Conservation (phyloP, 2,888 invertebrate species). For the Calliopum simillimum region DNA sequence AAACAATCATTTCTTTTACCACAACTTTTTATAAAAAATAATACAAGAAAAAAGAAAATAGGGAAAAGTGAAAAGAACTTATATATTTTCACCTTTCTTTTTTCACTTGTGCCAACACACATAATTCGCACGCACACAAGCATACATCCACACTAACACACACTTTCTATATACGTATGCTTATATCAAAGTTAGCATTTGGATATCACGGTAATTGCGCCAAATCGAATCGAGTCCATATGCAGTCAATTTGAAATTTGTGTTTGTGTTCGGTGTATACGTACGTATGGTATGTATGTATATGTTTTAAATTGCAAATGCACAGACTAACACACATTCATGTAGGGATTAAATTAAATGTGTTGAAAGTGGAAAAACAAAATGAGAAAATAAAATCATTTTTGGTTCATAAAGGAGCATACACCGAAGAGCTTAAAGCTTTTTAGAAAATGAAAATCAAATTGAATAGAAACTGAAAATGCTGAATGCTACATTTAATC, state of each 20-base stretch:
- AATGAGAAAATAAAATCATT: conserved; percentile 26
- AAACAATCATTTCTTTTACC: too few species aligned
- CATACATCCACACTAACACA: not conserved
- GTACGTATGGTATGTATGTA: too few species aligned
- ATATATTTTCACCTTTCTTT: not conserved
- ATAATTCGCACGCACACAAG: not conserved
- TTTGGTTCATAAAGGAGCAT: not conserved
- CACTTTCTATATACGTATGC: not conserved
- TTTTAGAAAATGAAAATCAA: conserved; percentile 49
- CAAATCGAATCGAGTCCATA: not conserved
- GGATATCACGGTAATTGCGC: conserved; percentile 7
- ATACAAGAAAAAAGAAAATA: too few species aligned
- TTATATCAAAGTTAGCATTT: not conserved
- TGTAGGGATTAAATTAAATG: conserved; percentile 15
- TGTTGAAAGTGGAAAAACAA: conserved; percentile 28
- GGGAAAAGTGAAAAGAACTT: not conserved
- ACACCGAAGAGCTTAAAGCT: conserved; percentile 41
- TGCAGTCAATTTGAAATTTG: too few species aligned
- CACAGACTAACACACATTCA: not conserved
- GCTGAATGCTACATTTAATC: conserved; percentile 23
- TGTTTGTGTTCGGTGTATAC: too few species aligned
- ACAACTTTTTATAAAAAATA: too few species aligned
- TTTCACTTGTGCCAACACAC: not conserved
- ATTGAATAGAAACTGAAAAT: conserved; percentile 44
- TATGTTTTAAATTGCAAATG: not conserved